These are phyloP conservation scores for Melanogrammus aeglefinus DNA, from an alignment of 2,797 vertebrate species.

Conservation along the genomic window DNA sequence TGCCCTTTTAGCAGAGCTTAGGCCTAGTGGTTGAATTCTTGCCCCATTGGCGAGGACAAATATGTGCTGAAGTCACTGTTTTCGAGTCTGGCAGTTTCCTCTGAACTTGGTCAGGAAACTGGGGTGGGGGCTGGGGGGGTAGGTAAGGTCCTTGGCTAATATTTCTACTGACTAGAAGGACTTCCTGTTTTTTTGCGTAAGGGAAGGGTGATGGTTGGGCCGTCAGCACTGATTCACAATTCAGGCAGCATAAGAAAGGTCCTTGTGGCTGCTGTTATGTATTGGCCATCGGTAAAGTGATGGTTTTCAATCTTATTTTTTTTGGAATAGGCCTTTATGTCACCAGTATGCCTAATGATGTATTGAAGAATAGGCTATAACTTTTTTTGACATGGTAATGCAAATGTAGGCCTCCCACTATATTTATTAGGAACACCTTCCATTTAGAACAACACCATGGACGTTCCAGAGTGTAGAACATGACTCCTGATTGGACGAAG, in stretches of 20 bases:
- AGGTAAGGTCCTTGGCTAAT: constrained; percentile 75
- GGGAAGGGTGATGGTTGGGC: constrained; percentile 32
- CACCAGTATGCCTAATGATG: not conserved
- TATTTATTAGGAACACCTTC: too few species aligned
- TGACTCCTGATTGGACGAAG: too few species aligned
- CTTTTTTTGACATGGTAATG: too few species aligned
- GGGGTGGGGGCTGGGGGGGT: constrained; percentile 51
- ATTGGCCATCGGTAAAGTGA: too few species aligned
- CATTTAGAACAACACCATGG: too few species aligned
- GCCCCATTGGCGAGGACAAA: constrained; percentile 54
- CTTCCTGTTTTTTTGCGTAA: constrained; percentile 70
- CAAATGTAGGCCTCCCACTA: too few species aligned
- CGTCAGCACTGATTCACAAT: constrained; percentile 18
- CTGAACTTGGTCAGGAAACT: constrained; percentile 82
- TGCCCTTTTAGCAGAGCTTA: constrained; percentile 25
- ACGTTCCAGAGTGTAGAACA: too few species aligned
- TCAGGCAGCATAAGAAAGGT: not conserved
- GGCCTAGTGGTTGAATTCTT: constrained; percentile 51
- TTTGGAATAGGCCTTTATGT: not conserved
- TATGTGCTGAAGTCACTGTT: constrained; percentile 76
- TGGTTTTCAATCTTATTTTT: too few species aligned
- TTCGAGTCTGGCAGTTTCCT: constrained; percentile 76
- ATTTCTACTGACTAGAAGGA: constrained; percentile 66
- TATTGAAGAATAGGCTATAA: not conserved
- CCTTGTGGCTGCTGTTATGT: not conserved